Evolutionary conservation across 2,888 invertebrate genomes (phyloP), one percentile per base, ranked within the genome.

Genomic region (Halictus quadricinctus): DNA sequence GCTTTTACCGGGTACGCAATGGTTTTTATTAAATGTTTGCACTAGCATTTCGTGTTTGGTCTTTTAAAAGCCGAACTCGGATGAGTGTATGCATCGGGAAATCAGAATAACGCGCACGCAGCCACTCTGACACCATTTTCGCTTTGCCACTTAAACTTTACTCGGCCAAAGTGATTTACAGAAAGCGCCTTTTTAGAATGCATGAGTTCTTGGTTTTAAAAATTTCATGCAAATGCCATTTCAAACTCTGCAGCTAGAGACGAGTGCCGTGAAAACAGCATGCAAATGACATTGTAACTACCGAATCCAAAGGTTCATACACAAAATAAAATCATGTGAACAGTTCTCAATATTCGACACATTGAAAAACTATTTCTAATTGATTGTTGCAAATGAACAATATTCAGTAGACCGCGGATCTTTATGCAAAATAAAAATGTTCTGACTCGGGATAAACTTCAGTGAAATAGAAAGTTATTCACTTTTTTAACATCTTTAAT

Each of bases 171-270:
- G 29, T 25, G 10, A 48, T 72, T 69, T 72, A 29, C 18, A 72
- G 29, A 72, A 72, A 72, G 46, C 69, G 69, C 10, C 21, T 41
- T 69, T 69, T 43, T 69, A 69, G 69, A 69, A 69, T 69, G 36
- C 69, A 69, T 48, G 29, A 18, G 72, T 29, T 25, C 48, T 69
- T 69, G 41, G 15, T 41, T 18, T 13, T 41, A 2, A 7, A 15
- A 29, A 25, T 48, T 25, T 48, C n/a, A 72, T 48, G 72, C 29
- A 72, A 72, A 72, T 48, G 29, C 8, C 15, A 29, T 46, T 48
- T 72, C 2, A 48, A 48, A 48, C 18, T 72, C 25, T 29, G 29
- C 29, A 10, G 25, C 46, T 29, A 18, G 18, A 29, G 48, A 72
- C 3, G 18, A 29, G 25, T 29, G 25, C 18, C 46, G 18, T 25